Percentiles rank a stretch among this genome's conserved stretches.
These are phyloP conservation scores for Brenthis hecate DNA, from an alignment of 2,888 invertebrate species.

Conservation along the genomic window DNA sequence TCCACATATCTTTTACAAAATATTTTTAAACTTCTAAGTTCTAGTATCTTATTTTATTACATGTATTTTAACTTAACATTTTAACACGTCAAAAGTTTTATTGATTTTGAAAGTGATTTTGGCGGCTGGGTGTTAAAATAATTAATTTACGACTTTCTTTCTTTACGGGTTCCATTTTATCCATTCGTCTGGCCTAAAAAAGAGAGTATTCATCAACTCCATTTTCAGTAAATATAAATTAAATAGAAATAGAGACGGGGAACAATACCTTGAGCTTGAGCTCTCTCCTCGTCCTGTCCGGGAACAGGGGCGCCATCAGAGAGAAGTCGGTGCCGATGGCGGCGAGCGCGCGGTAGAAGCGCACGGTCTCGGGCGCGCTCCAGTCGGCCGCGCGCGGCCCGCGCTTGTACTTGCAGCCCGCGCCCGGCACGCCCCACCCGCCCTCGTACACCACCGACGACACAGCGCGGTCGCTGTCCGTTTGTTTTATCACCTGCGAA, in stretches of 20 bases:
- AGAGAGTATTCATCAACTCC: no score
- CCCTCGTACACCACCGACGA: slow-evolving; percentile 84
- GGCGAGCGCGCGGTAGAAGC: slow-evolving; percentile 94
- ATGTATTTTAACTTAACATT: no score
- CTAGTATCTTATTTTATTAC: no score
- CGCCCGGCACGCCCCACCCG: slow-evolving; percentile 79
- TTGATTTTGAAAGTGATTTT: no score
- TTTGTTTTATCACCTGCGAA: slow-evolving; percentile 86
- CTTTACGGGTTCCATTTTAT: no score
- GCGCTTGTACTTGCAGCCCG: slow-evolving; percentile 85
- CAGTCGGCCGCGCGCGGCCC: slow-evolving; percentile 88
- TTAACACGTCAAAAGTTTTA: no score
- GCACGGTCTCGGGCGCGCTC: slow-evolving; percentile 90
- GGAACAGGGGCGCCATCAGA: slow-evolving; percentile 92
- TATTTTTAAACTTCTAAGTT: no score
- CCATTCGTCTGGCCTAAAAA: no score
- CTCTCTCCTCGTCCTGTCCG: slow-evolving; percentile 89
- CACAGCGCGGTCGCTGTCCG: slow-evolving; percentile 83
- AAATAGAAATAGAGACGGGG: background rate
- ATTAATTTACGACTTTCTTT: no score
- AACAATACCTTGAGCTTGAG: slow-evolving; percentile 88
- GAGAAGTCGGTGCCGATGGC: slow-evolving; percentile 96
- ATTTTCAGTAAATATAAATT: no score
- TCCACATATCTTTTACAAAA: no score
- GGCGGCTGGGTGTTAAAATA: no score